A percentile compares a stretch with the other conserved stretches of the same genome.
phyloP scores from a whole-genome alignment of 2,113 vertebrate genomes.

The Pluvianellus socialis region DNA sequence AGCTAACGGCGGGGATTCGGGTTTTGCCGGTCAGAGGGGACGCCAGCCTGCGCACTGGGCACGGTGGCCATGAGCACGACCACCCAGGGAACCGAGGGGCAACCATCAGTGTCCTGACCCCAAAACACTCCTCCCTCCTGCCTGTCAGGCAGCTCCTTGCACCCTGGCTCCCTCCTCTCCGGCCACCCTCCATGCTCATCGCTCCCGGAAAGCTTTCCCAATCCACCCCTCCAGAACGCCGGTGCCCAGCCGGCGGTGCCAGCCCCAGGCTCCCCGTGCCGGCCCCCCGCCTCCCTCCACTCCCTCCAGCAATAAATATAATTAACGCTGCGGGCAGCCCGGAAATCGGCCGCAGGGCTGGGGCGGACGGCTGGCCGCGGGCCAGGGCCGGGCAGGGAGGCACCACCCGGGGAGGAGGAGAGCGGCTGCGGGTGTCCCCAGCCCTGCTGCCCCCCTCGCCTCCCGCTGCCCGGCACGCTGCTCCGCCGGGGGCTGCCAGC shows the following conservation, averaged over 20 bases:
- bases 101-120: neutral
- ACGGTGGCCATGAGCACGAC: accelerated
- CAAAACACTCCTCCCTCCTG: neutral
- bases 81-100: neutral
- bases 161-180: neutral
- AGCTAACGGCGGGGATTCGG: neutral
- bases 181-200: neutral
- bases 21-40: neutral
- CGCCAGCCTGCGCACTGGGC: accelerated
- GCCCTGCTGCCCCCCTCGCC: neutral
- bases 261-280: neutral
- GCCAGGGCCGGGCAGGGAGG: neutral
- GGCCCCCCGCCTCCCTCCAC: neutral
- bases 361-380: neutral
- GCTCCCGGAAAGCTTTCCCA: accelerated
- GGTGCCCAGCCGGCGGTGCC: accelerated
- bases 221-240: accelerated
- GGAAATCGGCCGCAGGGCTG: neutral
- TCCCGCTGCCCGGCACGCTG: accelerated
- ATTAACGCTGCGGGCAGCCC: neutral
- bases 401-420: neutral
- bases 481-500: neutral
- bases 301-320: neutral
- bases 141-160: neutral
- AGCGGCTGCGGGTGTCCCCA: neutral